Conservation (phyloP, 2,113 vertebrate genomes). For the Anarrhichthys ocellatus region DNA sequence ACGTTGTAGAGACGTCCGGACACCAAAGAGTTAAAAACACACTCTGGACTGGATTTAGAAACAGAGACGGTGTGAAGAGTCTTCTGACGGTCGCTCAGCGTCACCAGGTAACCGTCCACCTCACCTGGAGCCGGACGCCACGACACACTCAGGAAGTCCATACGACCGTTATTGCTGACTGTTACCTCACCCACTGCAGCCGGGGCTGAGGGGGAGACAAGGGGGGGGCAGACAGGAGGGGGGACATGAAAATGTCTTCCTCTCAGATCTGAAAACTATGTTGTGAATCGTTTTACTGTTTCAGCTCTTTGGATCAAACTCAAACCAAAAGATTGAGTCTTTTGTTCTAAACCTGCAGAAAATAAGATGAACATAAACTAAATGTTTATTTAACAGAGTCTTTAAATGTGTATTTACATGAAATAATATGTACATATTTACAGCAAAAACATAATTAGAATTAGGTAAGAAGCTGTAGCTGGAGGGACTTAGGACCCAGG, state of each 20-base stretch:
- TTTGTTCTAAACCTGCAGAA: too few species aligned
- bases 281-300: too few species aligned
- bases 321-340: too few species aligned
- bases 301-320: too few species aligned
- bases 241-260: not conserved
- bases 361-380: too few species aligned
- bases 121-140: slow-evolving; percentile 91
- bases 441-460: too few species aligned
- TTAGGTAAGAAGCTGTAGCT: too few species aligned
- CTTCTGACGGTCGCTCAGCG: slow-evolving; percentile 83
- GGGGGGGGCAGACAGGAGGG: not conserved
- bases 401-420: too few species aligned
- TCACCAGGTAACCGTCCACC: slow-evolving; percentile 91
- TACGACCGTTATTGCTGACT: slow-evolving; percentile 92
- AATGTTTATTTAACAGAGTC: too few species aligned
- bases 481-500: too few species aligned
- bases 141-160: slow-evolving; percentile 92
- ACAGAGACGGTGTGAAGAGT: slow-evolving; percentile 84
- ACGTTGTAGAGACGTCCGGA: slow-evolving; percentile 93
- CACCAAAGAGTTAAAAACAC: slow-evolving; percentile 91
- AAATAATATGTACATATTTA: too few species aligned
- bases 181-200: slow-evolving; percentile 90
- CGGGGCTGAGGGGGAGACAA: slow-evolving; percentile 83
- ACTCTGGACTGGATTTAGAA: slow-evolving; percentile 87
- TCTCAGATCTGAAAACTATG: not conserved